phyloP scores from a whole-genome alignment of 2,113 vertebrate species.

The Neogobius melanostomus region DNA sequence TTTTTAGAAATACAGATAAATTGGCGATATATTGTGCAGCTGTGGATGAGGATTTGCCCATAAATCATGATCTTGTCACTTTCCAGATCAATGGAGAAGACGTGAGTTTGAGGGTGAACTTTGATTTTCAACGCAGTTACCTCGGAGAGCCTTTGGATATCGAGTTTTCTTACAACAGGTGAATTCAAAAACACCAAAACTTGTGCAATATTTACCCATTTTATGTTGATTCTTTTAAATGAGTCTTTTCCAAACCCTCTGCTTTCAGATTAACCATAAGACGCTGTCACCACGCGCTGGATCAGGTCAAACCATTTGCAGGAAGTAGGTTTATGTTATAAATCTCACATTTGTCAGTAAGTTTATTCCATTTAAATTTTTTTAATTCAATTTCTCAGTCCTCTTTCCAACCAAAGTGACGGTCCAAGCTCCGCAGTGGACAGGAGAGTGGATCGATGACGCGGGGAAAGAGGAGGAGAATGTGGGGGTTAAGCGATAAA shows the following conservation, averaged over 20 bases:
- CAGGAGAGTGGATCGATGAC: constrained; percentile 63
- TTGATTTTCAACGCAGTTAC: constrained; percentile 83
- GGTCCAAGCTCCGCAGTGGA: constrained; percentile 65
- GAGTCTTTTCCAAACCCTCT: background rate
- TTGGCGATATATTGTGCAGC: no score
- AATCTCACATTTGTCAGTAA: background rate
- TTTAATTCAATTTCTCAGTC: constrained; percentile 51
- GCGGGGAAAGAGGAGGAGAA: constrained; percentile 20
- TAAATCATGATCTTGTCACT: no score
- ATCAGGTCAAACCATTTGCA: constrained; percentile 79
- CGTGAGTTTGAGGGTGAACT: constrained; percentile 82
- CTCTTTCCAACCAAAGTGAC: constrained; percentile 73
- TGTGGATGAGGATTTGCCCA: no score
- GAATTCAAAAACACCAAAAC: background rate
- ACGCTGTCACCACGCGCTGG: constrained; percentile 87
- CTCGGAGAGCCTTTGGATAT: constrained; percentile 89
- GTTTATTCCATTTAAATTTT: background rate
- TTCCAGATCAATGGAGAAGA: constrained; percentile 85
- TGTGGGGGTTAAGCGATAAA: constrained; percentile 27
- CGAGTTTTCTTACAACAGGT: constrained; percentile 90
- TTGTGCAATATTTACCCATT: no score
- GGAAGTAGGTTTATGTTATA: constrained; percentile 71
- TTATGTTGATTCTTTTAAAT: no score
- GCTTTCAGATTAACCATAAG: constrained; percentile 81
- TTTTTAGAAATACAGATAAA: no score